Evolutionary conservation across 2,797 vertebrate species (phyloP).

Genomic region (Monodelphis domestica): DNA sequence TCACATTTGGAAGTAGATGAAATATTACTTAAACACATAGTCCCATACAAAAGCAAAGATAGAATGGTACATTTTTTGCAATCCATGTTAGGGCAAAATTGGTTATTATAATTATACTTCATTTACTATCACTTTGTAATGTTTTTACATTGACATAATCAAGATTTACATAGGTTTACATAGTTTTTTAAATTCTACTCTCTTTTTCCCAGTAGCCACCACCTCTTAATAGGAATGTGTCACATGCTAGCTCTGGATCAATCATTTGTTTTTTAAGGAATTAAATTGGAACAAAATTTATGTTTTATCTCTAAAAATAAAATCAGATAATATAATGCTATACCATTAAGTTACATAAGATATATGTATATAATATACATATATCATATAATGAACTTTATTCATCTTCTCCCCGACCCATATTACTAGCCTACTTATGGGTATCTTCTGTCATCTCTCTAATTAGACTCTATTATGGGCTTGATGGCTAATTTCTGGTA

Average conservation of each 20-base stretch:
- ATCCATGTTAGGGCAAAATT: background rate
- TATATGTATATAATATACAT: background rate
- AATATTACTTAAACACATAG: background rate
- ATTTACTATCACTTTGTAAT: background rate
- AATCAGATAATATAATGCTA: background rate
- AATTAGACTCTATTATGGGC: background rate
- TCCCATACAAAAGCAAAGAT: background rate
- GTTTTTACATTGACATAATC: background rate
- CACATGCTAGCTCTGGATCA: conserved; percentile 18
- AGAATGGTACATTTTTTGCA: background rate
- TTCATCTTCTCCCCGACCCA: background rate
- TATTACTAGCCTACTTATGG: background rate
- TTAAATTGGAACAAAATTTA: conserved; percentile 54
- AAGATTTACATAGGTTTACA: background rate
- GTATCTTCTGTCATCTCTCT: conserved; percentile 16
- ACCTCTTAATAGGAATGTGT: conserved; percentile 33
- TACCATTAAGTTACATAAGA: background rate
- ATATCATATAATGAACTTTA: background rate
- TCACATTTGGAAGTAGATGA: background rate
- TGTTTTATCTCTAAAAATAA: conserved; percentile 52
- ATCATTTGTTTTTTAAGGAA: conserved; percentile 42
- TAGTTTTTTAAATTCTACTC: too few species aligned
- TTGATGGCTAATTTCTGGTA: background rate
- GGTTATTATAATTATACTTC: background rate
- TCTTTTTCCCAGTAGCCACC: background rate